Evolutionary conservation across 2,113 vertebrate species (phyloP).

Genomic region (Octodon degus): DNA sequence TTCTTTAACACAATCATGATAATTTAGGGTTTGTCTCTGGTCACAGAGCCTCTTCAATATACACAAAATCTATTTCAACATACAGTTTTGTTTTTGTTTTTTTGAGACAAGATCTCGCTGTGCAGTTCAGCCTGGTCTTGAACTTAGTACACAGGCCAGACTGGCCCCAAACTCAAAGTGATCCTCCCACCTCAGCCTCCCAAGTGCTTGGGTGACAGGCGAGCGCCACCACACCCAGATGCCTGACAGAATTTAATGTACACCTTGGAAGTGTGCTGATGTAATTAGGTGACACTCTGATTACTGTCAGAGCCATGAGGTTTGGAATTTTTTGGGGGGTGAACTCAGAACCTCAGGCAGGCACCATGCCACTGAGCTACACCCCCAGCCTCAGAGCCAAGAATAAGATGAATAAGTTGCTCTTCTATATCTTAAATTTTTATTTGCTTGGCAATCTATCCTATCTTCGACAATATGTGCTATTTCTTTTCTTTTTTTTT

Average conservation of each 20-base stretch:
- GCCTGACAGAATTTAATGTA: neutral
- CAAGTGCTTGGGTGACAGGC: neutral
- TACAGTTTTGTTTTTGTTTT: neutral
- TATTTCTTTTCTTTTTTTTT: neutral
- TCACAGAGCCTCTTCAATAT: neutral
- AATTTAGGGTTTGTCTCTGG: constrained; percentile 18
- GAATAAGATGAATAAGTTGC: neutral
- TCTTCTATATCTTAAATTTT: neutral
- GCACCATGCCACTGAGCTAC: too few relatives aligned
- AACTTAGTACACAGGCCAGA: too few relatives aligned
- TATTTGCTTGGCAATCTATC: neutral
- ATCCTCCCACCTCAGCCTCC: neutral
- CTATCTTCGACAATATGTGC: neutral
- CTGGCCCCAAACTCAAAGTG: neutral
- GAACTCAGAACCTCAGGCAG: too few relatives aligned
- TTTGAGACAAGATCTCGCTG: neutral
- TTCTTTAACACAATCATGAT: constrained; percentile 18
- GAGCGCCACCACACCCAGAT: neutral
- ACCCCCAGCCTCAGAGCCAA: neutral
- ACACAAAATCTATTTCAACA: neutral
- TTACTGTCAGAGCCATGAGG: neutral
- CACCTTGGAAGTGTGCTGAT: constrained; percentile 39
- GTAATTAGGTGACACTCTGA: neutral
- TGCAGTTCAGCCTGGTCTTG: neutral
- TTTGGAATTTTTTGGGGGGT: too few relatives aligned